Evolutionary conservation across 2,888 invertebrate species (phyloP).

Genomic region (Notodromas monacha): DNA sequence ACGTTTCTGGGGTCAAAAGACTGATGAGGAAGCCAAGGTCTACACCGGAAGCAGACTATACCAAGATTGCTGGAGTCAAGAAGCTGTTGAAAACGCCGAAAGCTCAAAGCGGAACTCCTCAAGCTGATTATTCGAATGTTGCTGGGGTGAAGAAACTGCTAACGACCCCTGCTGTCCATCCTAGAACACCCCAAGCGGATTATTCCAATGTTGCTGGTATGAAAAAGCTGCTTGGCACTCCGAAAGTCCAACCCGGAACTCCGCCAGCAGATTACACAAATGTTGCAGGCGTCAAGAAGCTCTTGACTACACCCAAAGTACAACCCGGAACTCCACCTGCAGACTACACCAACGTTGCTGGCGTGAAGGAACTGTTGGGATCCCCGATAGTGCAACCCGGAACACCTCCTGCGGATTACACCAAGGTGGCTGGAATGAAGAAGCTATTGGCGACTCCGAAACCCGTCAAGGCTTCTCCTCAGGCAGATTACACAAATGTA

Average conservation of each 20-base stretch:
- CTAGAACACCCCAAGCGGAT: constrained; percentile 9
- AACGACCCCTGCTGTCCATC: neutral
- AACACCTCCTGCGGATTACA: no score
- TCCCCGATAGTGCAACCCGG: no score
- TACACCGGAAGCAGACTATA: neutral
- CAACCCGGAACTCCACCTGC: neutral
- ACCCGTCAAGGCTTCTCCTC: no score
- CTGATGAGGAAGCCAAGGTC: constrained; percentile 4
- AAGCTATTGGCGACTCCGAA: no score
- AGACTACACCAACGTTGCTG: neutral
- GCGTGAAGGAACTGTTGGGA: neutral
- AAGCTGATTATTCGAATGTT: neutral
- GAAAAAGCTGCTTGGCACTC: constrained; percentile 8
- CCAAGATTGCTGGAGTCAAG: constrained; percentile 7
- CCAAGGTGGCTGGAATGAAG: no score
- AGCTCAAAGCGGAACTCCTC: neutral
- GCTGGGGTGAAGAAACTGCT: neutral
- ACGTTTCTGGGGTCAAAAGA: constrained; percentile 1
- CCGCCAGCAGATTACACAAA: neutral
- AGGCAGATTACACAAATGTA: constrained; percentile 8
- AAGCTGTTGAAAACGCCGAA: no score
- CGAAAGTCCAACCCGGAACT: constrained; percentile 5
- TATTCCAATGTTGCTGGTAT: constrained; percentile 9
- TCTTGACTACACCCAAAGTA: no score
- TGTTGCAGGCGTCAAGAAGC: constrained; percentile 1